These are phyloP conservation scores for Drosophila lacteicornis DNA, from an alignment of 1,140 invertebrate genomes.

Conservation along the genomic window DNA sequence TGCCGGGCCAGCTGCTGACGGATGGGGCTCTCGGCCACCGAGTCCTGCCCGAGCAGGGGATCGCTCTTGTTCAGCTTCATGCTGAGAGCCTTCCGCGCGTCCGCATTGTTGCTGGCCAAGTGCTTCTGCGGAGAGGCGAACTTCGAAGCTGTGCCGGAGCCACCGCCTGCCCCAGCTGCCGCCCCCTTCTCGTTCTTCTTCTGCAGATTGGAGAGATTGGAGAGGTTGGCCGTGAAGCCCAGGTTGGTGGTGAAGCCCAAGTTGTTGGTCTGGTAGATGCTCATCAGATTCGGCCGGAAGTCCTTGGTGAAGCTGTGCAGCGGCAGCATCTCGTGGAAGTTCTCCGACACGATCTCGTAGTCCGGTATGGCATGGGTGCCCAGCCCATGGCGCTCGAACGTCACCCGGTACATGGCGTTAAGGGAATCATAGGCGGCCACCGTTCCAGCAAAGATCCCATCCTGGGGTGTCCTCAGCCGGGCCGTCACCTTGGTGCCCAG, in stretches of 20 bases:
- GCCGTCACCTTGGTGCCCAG: conserved; percentile 98
- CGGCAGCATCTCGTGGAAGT: conserved; percentile 95
- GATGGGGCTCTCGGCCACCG: conserved; percentile 69
- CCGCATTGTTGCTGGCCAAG: conserved; percentile 63
- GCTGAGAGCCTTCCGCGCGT: conserved; percentile 65
- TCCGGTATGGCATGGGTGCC: conserved; percentile 98
- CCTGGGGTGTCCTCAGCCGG: conserved; percentile 95
- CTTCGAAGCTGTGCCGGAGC: not conserved
- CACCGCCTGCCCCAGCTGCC: not conserved
- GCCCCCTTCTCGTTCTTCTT: conserved; percentile 73
- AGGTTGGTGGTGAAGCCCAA: conserved; percentile 66
- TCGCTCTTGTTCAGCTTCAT: conserved; percentile 85
- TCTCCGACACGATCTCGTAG: conserved; percentile 97
- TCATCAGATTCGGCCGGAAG: conserved; percentile 90
- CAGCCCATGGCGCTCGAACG: conserved; percentile 96
- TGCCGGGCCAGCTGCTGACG: conserved; percentile 55
- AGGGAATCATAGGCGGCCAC: conserved; percentile 99
- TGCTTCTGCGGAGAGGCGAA: conserved; percentile 48
- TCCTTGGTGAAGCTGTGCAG: conserved; percentile 93
- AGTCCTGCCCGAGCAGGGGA: conserved; percentile 86
- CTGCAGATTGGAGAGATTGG: conserved; percentile 37
- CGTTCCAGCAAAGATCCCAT: conserved; percentile 97
- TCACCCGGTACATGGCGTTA: conserved; percentile 98
- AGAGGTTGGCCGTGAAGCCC: conserved; percentile 63
- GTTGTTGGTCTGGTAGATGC: conserved; percentile 76